Evolutionary conservation across 23 tunicate species (phyloP), one percentile per base, ranked within the genome.

Genomic region (Halocynthia aurantium): DNA sequence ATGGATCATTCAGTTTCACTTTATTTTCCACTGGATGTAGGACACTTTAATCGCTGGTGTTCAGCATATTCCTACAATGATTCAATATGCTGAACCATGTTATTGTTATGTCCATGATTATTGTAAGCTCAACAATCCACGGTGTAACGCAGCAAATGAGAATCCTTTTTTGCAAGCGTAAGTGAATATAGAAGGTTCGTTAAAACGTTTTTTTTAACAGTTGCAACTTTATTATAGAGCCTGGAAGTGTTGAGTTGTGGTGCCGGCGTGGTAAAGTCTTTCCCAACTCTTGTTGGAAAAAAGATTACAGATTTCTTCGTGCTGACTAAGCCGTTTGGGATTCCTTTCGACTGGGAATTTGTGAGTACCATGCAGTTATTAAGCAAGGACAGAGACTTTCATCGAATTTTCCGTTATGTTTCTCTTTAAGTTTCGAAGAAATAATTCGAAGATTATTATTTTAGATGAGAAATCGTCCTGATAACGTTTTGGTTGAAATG

Each of bases 201-300:
- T 58, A 4, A 54, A 67, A 18, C 31, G 44, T 67, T 67, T 19
- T 67, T 19, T 67, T 12, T 4, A n/a, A 52, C 11, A 52, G 20
- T 9, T 67, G 44, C 5, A 17, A n/a, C 19, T 75, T 51, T 75
- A 68, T 50, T 54, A 10, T 57, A 81, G 84, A 81, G 22, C 15
- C 71, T 81, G 84, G 76, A 81, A 70, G 84, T 81, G 21, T 51
- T 81, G 40, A 81, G 76, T 22, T 81, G 84, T 60, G 84, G 84
- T 5, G 84, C 75, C 6, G 84, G 84, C 5, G 84, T 81, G 8
- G 84, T 81, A 12, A 81, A 81, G 52, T 67, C 84, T 8, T 81
- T 81, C 61, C 84, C 84, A 22, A 81, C 84, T 19, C 52, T 81
- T 19, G 57, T 81, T 8, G 84, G 84, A n/a, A 81, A 81, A 22